Evolutionary conservation across 2,888 invertebrate genomes (phyloP).

Genomic region (Pandemis cinnamomeana): DNA sequence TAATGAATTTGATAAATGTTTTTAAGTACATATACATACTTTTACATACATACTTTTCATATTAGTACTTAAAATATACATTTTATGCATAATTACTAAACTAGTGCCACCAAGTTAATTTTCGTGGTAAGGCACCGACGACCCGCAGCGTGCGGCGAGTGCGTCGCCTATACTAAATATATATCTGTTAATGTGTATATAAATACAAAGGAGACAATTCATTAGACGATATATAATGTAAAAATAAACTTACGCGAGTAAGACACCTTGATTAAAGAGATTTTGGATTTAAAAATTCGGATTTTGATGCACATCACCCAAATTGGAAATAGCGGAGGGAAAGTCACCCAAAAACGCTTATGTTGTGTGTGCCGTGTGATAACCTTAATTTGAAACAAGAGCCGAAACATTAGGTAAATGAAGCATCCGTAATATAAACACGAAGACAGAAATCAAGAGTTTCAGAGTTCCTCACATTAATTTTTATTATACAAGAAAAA

Average conservation of each 20-base stretch:
- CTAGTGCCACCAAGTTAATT: background rate
- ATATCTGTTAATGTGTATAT: background rate
- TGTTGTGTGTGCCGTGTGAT: too few species aligned
- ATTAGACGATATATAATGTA: background rate
- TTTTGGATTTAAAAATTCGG: background rate
- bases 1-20: background rate
- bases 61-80: conserved; percentile 2
- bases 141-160: background rate
- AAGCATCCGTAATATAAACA: background rate
- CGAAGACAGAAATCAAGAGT: background rate
- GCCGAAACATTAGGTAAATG: background rate
- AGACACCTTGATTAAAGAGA: background rate
- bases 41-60: background rate
- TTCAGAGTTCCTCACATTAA: background rate
- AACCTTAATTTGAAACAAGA: background rate
- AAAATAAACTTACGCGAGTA: conserved; percentile 7
- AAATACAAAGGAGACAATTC: background rate
- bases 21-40: background rate
- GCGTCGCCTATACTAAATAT: background rate
- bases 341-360: too few species aligned
- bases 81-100: background rate
- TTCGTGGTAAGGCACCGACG: background rate
- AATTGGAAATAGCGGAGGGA: too few species aligned
- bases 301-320: too few species aligned
- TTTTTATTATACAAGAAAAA: background rate